Base-by-base conservation (phyloP, 2,113 vertebrate species). In the Melanostigma gelatinosum region DNA sequence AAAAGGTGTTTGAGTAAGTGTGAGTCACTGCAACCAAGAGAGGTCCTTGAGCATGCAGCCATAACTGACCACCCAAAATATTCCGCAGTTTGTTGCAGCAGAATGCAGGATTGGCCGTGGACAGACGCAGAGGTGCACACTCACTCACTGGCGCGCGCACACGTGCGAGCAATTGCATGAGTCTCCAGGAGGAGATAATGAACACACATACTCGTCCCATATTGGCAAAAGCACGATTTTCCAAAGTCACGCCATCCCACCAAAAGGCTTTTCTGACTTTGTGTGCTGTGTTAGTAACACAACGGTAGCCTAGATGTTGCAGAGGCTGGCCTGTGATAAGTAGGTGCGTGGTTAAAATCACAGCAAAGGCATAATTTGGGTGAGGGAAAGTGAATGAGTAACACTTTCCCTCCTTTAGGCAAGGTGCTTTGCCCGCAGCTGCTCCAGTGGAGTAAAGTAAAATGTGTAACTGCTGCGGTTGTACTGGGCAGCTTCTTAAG, bases 381-480 rank as follows among this genome's bases (percentile, higher is more conserved):
- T 32, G 60, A 42, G 62, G 58, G 75, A 80, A 80, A 71, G 81
- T 75, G 18, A 84, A 80, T 85, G 86, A 91, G 83, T 85, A 89
- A 89, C 77, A 84, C 83, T 90, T 87, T 89, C 81, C 86, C 84
- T 87, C 73, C 84, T 82, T 73, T 18, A 87, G 80, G 81, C 87
- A 89, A 86, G 88, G 89, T 89, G 89, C 79, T 87, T 76, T n/a
- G 58, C 63, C 66, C 68, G 1, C 87, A 85, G 89, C 83, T 85
- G 77, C 79, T 82, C 42, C 50, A 57, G 57, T 64, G 22, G 71
- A 82, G 72, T 72, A 36, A 42, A 83, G 77, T 72, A 83, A 32
- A 54, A 79, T 77, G 77, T 77, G 42, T 62, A 79, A 80, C 72
- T 81, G 63, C 82, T 91, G 85, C 76, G 85, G 89, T 86, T n/a